Conservation (phyloP, 1,140 invertebrate genomes). For the Ceratina calcarata region DNA sequence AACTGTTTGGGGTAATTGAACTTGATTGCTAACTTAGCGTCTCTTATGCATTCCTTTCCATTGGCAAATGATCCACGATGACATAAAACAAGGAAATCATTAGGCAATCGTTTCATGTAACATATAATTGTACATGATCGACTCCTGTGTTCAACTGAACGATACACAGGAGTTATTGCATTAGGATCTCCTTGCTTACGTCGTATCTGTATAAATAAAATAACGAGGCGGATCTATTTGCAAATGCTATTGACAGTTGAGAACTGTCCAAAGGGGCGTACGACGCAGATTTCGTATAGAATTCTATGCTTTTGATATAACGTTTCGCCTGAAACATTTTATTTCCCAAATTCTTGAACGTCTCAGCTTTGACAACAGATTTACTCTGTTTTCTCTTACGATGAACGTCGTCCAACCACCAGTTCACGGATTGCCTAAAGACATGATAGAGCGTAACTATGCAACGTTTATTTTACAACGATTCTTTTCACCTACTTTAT, state of each 20-base stretch:
- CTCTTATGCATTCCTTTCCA: slow-evolving; percentile 76
- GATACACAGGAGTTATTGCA: not conserved
- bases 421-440: slow-evolving; percentile 59
- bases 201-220: slow-evolving; percentile 73
- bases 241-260: slow-evolving; percentile 74
- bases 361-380: slow-evolving; percentile 60
- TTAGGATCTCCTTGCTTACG: slow-evolving; percentile 56
- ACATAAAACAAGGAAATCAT: not conserved
- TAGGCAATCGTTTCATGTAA: not conserved
- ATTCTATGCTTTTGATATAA: slow-evolving; percentile 68
- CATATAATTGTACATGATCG: not conserved
- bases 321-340: slow-evolving; percentile 72
- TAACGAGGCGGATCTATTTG: slow-evolving; percentile 79
- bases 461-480: not conserved
- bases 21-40: slow-evolving; percentile 74
- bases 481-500: slow-evolving; percentile 48
- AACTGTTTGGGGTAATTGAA: slow-evolving; percentile 73
- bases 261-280: slow-evolving; percentile 70
- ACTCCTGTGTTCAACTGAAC: not conserved
- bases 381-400: slow-evolving; percentile 57
- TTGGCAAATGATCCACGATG: slow-evolving; percentile 11
- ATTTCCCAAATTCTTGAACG: slow-evolving; percentile 71
- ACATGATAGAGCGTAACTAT: slow-evolving; percentile 18
- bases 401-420: slow-evolving; percentile 63
- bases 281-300: slow-evolving; percentile 75